phyloP scores from a whole-genome alignment of 2,888 invertebrate genomes.

The Mesopsocus fuscifrons region DNA sequence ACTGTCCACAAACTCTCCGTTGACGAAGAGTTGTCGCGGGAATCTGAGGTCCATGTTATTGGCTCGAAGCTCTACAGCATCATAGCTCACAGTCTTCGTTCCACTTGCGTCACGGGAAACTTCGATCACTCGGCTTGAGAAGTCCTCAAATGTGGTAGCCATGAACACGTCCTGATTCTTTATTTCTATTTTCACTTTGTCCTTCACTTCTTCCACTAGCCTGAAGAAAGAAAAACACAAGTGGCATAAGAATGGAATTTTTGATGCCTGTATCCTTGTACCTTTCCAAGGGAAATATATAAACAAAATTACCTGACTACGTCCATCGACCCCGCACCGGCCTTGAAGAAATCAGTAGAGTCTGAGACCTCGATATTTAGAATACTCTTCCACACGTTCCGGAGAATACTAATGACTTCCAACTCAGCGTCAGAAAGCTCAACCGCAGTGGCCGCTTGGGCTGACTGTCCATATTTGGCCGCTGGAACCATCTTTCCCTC shows the following conservation, averaged over 20 bases:
- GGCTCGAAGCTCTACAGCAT: conserved; percentile 52
- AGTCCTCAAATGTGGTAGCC: conserved; percentile 75
- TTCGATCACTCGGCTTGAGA: conserved; percentile 44
- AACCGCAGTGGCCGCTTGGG: conserved; percentile 32
- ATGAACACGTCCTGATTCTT: conserved; percentile 85
- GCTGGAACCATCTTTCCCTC: conserved; percentile 69
- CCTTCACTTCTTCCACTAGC: conserved; percentile 81
- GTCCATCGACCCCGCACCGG: conserved; percentile 97
- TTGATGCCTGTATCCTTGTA: too few relatives aligned
- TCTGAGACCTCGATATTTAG: conserved; percentile 53
- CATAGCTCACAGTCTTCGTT: conserved; percentile 39
- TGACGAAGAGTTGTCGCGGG: conserved; percentile 78
- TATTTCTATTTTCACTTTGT: conserved; percentile 50
- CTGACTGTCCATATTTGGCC: conserved; percentile 45
- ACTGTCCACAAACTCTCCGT: conserved; percentile 74
- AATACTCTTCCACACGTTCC: conserved; percentile 68
- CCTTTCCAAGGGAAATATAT: too few relatives aligned
- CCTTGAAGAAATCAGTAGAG: conserved; percentile 77
- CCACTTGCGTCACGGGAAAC: conserved; percentile 40
- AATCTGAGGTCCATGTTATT: conserved; percentile 75
- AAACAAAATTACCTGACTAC: conserved; percentile 50
- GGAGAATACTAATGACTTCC: conserved; percentile 38
- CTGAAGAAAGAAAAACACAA: conserved; percentile 25
- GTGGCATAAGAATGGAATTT: too few relatives aligned
- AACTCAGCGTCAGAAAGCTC: conserved; percentile 58